Conservation (phyloP, 2,888 invertebrate species). For the Stenoptilia bipunctidactyla region DNA sequence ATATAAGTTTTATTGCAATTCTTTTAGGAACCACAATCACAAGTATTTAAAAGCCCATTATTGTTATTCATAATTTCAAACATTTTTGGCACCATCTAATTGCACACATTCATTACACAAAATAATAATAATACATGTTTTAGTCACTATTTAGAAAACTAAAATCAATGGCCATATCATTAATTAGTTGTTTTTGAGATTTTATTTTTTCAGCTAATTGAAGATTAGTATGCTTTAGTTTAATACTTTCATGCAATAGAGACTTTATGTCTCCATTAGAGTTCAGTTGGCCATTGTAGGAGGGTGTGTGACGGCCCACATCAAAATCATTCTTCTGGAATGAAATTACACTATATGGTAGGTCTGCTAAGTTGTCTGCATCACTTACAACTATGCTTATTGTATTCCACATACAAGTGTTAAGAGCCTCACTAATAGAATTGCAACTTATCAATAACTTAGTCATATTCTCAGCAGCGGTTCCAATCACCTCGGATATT, state of each 20-base stretch:
- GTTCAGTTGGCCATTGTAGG: slow-evolving; percentile 26
- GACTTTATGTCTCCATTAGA: slow-evolving; percentile 43
- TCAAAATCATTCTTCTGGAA: slow-evolving; percentile 58
- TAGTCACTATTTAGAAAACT: slow-evolving; percentile 41
- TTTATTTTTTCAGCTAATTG: slow-evolving; percentile 41
- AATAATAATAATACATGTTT: slow-evolving; percentile 4
- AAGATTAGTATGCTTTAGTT: slow-evolving; percentile 39
- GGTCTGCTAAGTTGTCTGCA: slow-evolving; percentile 37
- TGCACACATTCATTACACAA: too few relatives aligned
- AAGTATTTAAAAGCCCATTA: too few relatives aligned
- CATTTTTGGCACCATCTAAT: too few relatives aligned
- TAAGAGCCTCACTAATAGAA: slow-evolving; percentile 38
- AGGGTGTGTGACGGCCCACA: slow-evolving; percentile 53
- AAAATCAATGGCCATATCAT: slow-evolving; percentile 41
- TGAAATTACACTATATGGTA: slow-evolving; percentile 59
- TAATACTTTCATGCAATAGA: slow-evolving; percentile 55
- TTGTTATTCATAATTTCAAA: too few relatives aligned
- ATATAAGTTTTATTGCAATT: too few relatives aligned
- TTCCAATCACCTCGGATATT: slow-evolving; percentile 46
- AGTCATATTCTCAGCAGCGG: slow-evolving; percentile 43
- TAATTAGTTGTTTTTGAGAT: slow-evolving; percentile 38
- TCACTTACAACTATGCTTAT: slow-evolving; percentile 46
- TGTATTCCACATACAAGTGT: slow-evolving; percentile 50
- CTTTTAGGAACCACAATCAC: too few relatives aligned
- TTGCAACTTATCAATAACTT: slow-evolving; percentile 36